Evolutionary conservation across 1,140 invertebrate species (phyloP).

Genomic region (Phymastichus coffea): DNA sequence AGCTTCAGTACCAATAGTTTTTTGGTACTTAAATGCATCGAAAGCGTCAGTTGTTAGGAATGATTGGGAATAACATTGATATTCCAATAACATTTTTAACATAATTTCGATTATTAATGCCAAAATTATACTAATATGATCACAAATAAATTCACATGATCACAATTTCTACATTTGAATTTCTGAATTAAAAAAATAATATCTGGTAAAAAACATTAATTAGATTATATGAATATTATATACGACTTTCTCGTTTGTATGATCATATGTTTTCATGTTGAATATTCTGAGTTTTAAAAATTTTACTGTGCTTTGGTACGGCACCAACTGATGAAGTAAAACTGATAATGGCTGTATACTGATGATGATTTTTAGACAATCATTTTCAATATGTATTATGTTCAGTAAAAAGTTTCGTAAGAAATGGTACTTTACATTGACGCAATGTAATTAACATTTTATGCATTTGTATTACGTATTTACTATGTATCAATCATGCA

Average conservation of each 20-base stretch:
- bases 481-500: constrained; percentile 13
- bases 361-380: background rate
- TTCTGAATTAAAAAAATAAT: background rate
- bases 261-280: no score
- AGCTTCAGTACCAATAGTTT: background rate
- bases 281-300: no score
- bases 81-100: constrained; percentile 8
- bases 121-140: no score
- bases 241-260: no score
- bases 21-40: constrained; percentile 8
- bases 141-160: no score
- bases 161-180: constrained; percentile 6
- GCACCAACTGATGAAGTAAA: background rate
- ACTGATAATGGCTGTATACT: background rate
- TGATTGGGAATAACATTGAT: no score
- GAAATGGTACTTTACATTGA: constrained; percentile 13
- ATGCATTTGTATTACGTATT: constrained; percentile 7
- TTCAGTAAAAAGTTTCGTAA: constrained; percentile 1
- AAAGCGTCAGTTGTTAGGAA: constrained; percentile 1
- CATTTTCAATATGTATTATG: background rate
- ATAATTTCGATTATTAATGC: no score
- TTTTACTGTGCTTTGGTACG: constrained; percentile 14
- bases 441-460: constrained; percentile 7
- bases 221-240: no score
- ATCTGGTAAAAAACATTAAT: constrained; percentile 13